Evolutionary conservation across 2,888 invertebrate species (phyloP).

Genomic region (Hirtodrosophila duncani): DNA sequence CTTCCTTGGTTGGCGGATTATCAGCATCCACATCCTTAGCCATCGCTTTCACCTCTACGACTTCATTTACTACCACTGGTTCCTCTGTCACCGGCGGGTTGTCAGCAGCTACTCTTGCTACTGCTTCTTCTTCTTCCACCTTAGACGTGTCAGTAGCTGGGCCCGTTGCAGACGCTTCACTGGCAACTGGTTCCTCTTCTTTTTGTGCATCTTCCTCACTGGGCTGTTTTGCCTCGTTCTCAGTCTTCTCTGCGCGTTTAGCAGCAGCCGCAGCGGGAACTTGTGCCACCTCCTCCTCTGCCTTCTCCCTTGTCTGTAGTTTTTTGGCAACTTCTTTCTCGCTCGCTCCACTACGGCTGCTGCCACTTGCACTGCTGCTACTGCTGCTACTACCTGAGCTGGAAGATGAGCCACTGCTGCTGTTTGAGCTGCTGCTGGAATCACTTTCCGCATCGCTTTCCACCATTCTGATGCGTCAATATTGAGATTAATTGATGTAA

Average conservation of each 20-base stretch:
- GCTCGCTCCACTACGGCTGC: conserved; percentile 32
- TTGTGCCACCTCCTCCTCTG: not conserved
- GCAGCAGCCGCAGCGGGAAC: not conserved
- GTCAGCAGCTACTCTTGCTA: conserved; percentile 15
- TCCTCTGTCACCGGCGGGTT: conserved; percentile 3
- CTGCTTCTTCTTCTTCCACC: conserved; percentile 7
- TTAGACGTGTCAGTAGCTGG: conserved; percentile 7
- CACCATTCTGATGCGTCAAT: conserved; percentile 42
- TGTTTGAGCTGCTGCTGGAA: conserved; percentile 47
- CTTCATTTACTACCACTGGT: conserved; percentile 7
- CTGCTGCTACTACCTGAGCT: conserved; percentile 45
- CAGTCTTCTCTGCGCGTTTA: not conserved
- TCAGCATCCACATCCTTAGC: no score
- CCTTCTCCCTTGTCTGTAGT: not conserved
- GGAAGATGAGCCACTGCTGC: conserved; percentile 46
- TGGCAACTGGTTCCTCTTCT: not conserved
- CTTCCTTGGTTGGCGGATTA: no score
- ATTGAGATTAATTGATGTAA: conserved; percentile 4
- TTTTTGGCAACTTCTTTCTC: conserved; percentile 7
- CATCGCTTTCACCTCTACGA: no score
- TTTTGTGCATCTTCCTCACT: no score
- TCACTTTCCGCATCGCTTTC: conserved; percentile 62
- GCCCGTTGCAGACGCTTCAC: no score
- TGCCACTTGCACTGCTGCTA: conserved; percentile 39
- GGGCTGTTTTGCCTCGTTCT: not conserved